These are phyloP conservation scores for Coendou prehensilis DNA, from an alignment of 2,797 vertebrate species.

Conservation along the genomic window DNA sequence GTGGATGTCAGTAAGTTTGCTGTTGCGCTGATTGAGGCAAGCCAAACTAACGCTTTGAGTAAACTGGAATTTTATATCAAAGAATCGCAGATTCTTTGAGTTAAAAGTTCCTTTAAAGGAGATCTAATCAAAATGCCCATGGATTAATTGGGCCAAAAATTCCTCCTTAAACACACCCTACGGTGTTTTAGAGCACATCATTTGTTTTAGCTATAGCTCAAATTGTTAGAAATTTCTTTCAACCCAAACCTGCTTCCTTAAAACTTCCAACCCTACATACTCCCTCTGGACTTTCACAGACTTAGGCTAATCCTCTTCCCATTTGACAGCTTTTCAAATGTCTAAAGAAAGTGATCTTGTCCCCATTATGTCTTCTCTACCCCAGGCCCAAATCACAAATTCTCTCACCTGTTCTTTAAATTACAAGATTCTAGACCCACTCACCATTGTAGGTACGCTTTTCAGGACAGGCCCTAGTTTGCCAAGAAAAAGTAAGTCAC, in stretches of 20 bases:
- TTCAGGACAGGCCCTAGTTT: not conserved
- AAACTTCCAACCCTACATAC: slow-evolving; percentile 27
- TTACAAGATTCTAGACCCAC: not conserved
- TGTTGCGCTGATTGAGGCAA: not conserved
- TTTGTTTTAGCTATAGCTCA: slow-evolving; percentile 63
- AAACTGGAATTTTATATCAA: not conserved
- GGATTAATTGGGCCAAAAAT: slow-evolving; percentile 67
- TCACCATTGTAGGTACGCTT: not conserved
- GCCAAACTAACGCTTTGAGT: not conserved
- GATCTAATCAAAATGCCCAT: slow-evolving; percentile 30
- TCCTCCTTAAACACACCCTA: slow-evolving; percentile 45
- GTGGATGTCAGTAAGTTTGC: not conserved
- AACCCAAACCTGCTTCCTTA: slow-evolving; percentile 58
- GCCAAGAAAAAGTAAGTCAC: slow-evolving; percentile 1
- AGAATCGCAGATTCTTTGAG: not conserved
- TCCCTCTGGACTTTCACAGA: slow-evolving; percentile 59
- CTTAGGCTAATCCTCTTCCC: slow-evolving; percentile 63
- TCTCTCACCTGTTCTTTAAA: slow-evolving; percentile 20
- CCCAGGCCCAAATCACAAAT: slow-evolving; percentile 57
- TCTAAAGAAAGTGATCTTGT: slow-evolving; percentile 65
- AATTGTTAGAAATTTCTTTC: slow-evolving; percentile 72
- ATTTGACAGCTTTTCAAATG: slow-evolving; percentile 74
- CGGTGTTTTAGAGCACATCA: not conserved
- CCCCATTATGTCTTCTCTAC: slow-evolving; percentile 42
- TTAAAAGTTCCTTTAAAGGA: slow-evolving; percentile 39